phyloP scores from a whole-genome alignment of 2,113 vertebrate species.

The Paralichthys olivaceus region DNA sequence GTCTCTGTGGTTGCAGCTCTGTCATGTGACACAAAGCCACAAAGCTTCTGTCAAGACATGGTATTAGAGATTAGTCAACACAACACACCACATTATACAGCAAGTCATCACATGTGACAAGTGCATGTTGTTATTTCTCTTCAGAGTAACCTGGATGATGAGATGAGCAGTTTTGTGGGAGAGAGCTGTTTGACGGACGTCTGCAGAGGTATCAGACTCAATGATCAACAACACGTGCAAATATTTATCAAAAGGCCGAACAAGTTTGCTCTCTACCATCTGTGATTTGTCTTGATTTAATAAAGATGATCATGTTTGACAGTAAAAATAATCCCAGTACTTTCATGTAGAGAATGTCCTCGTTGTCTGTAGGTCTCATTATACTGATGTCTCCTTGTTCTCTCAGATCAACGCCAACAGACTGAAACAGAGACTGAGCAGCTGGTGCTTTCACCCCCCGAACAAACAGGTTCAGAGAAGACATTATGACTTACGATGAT shows the following conservation, averaged over 20 bases:
- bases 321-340: not conserved
- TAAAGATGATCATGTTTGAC: not conserved
- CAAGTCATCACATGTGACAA: not conserved
- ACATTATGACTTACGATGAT: not conserved
- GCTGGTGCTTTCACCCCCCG: not conserved
- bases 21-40: not conserved
- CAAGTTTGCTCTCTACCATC: no score
- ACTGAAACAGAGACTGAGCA: conserved; percentile 25
- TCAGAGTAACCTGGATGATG: conserved; percentile 39
- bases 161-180: conserved; percentile 30
- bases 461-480: conserved; percentile 29
- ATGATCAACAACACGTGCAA: not conserved
- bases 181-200: conserved; percentile 27
- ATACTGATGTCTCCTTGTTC: not conserved
- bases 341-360: no score
- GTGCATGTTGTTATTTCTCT: not conserved
- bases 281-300: not conserved
- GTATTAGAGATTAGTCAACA: conserved; percentile 30
- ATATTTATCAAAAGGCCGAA: not conserved
- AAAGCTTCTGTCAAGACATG: conserved; percentile 12
- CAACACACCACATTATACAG: not conserved
- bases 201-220: conserved; percentile 35
- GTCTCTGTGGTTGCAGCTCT: conserved; percentile 21
- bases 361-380: not conserved
- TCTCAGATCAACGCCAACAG: conserved; percentile 25